A percentile compares a stretch with the other conserved stretches of the same genome.
These are phyloP conservation scores for Phalanger gymnotis DNA, from an alignment of 2,797 vertebrate genomes.

Conservation along the genomic window DNA sequence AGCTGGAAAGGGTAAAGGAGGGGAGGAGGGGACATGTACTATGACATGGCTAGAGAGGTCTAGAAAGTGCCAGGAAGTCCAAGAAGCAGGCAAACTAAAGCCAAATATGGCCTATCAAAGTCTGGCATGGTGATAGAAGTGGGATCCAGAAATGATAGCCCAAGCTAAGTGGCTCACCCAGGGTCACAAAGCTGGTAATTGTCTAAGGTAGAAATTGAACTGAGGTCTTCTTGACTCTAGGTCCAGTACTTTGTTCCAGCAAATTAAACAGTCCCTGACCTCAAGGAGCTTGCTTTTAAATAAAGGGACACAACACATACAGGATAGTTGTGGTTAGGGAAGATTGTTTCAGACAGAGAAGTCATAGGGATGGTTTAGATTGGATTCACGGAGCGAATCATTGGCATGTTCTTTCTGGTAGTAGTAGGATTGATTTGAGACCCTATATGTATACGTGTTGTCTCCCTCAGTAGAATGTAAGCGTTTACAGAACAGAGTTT, in stretches of 20 bases:
- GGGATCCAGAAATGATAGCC: no score
- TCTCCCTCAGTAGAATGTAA: not conserved
- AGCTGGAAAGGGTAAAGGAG: not conserved
- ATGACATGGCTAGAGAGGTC: not conserved
- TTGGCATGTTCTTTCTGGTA: not conserved
- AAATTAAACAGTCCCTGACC: not conserved
- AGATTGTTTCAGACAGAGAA: not conserved
- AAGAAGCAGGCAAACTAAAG: not conserved
- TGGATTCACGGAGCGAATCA: not conserved
- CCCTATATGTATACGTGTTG: not conserved
- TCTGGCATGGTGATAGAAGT: not conserved
- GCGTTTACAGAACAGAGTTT: not conserved
- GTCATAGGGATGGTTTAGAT: not conserved
- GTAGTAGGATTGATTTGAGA: not conserved
- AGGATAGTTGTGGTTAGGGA: not conserved
- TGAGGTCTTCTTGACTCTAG: not conserved
- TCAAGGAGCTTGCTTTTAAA: not conserved
- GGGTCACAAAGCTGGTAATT: not conserved
- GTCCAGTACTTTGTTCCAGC: not conserved
- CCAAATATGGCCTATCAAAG: not conserved
- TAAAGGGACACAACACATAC: not conserved
- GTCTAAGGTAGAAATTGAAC: not conserved
- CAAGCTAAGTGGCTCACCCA: not conserved
- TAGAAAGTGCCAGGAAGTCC: not conserved
- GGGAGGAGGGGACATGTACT: not conserved